Base-by-base conservation (phyloP, 2,113 vertebrate species). In the Alosa alosa region DNA sequence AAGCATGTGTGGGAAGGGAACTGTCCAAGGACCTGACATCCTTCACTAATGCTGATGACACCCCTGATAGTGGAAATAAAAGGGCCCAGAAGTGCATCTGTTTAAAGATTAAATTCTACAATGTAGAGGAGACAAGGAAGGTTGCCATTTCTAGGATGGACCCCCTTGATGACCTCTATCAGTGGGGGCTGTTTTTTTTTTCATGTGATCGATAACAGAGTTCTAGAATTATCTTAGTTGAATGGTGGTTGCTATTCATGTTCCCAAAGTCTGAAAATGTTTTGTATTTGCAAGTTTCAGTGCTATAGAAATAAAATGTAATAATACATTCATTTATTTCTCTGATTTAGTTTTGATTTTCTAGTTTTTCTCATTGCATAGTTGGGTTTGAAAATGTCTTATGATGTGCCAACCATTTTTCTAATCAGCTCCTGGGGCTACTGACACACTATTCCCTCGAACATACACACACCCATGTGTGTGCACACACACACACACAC, bases 351-450 rank as follows among this genome's bases (percentile, higher is more conserved):
- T 72, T 72, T 25, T 11, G 64, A 39, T 78, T 78, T 78, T 36
- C 36, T 68, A 4, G 6, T 11, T 68, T 68, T 68, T 68, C 64
- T 78, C 72, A 78, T 39, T 78, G 72, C 72, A 78, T 15, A 78
- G 72, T 78, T 78, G 72, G 11, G 72, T 78, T 78, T 78, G 31
- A 36, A 78, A 78, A 78, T 39, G 72, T 41, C 31, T 78, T 36
- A 2, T 39, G 2, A 78, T 39, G 72, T 78, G 72, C 72, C 72
- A 78, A 78, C 39, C 72, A 78, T 17, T 78, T 39, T 49, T 78
- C 15, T 78, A 78, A 78, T 78, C 72, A 78, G 72, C 72, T 78
- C 72, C 72, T 39, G 31, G 3, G 72, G 72, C 72, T 78, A 78
- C 39, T 15, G 36, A 78, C 72, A 39, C 25, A 78, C 72, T 6